Evolutionary conservation across 2,113 vertebrate species (phyloP).

Genomic region (Thalassoma bifasciatum): DNA sequence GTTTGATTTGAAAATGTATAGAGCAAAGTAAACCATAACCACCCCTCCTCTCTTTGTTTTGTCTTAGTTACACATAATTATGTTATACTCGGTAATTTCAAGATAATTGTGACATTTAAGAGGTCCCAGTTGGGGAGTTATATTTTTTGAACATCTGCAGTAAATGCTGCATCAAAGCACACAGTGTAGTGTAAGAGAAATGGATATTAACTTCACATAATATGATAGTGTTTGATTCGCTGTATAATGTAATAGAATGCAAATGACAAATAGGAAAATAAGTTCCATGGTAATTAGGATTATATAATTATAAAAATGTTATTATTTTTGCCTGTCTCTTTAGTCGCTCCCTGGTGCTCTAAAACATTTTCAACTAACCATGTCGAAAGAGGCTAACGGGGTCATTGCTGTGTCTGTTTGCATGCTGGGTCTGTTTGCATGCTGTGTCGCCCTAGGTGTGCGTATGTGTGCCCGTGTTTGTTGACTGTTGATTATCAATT

Average conservation of each 20-base stretch:
- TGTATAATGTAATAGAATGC: neutral
- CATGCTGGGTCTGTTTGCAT: conserved; percentile 71
- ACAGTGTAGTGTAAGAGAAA: neutral
- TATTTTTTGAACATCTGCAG: conserved; percentile 19
- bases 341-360: neutral
- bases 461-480: conserved; percentile 32
- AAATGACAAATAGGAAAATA: no score
- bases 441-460: conserved; percentile 43
- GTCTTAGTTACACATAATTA: neutral
- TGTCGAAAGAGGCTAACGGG: conserved; percentile 49
- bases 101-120: conserved; percentile 23
- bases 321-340: conserved; percentile 6
- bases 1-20: neutral
- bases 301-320: conserved; percentile 9
- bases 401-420: conserved; percentile 51
- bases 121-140: neutral
- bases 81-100: conserved; percentile 1
- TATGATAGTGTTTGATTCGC: neutral
- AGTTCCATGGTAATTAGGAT: neutral
- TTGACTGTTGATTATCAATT: conserved; percentile 46
- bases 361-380: conserved; percentile 4
- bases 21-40: neutral
- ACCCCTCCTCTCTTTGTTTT: neutral
- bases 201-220: neutral
- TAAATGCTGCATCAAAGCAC: neutral